These are phyloP conservation scores for Corythoichthys intestinalis DNA, from an alignment of 2,113 vertebrate genomes.

Conservation along the genomic window DNA sequence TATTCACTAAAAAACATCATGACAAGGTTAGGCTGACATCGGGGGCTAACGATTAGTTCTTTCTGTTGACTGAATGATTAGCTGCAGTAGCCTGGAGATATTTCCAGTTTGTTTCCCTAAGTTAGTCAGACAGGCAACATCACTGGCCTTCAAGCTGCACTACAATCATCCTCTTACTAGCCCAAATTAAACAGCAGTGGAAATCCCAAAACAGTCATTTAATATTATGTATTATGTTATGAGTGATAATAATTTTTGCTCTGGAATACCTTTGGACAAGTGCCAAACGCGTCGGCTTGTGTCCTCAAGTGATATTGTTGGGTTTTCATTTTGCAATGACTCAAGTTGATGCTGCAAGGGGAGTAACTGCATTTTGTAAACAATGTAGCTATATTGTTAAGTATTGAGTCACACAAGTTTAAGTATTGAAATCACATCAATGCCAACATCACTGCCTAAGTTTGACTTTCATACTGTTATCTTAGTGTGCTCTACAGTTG, in stretches of 20 bases:
- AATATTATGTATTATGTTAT: neutral
- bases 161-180: conserved; percentile 16
- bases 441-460: neutral
- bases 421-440: neutral
- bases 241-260: neutral
- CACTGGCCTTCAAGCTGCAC: conserved; percentile 46
- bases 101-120: conserved; percentile 72
- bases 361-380: neutral
- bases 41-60: conserved; percentile 68
- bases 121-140: conserved; percentile 67
- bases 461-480: neutral
- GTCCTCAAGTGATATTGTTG: neutral
- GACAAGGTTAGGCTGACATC: conserved; percentile 69
- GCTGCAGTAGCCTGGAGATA: conserved; percentile 67
- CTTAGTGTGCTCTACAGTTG: neutral
- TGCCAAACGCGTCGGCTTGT: neutral
- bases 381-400: neutral
- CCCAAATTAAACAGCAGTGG: neutral
- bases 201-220: neutral
- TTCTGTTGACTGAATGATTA: conserved; percentile 67
- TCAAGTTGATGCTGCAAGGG: neutral
- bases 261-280: neutral
- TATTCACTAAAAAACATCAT: conserved; percentile 22
- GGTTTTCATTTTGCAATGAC: neutral
- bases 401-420: no score